These are phyloP conservation scores for Aplochiton taeniatus DNA, from an alignment of 2,797 vertebrate species.

Conservation along the genomic window DNA sequence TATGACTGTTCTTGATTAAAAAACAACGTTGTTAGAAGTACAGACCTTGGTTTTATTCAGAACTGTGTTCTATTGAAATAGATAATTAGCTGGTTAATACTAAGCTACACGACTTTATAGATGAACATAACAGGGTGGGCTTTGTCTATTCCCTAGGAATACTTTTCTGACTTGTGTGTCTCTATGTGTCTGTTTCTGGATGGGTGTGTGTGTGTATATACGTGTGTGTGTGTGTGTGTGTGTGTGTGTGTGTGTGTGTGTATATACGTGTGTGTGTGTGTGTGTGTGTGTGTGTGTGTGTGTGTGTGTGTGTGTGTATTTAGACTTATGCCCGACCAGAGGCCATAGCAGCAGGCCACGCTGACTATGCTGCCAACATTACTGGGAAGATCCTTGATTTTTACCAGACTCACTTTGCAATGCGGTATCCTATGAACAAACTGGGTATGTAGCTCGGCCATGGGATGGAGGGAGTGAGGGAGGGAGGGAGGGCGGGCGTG, in stretches of 20 bases:
- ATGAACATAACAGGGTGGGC: too few species aligned
- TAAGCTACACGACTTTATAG: too few species aligned
- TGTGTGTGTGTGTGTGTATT: constrained; percentile 14
- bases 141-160: too few species aligned
- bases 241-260: constrained; percentile 2
- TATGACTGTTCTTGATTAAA: background rate
- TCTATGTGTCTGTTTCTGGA: background rate
- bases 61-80: background rate
- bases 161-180: background rate
- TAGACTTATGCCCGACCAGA: constrained; percentile 67
- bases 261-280: background rate
- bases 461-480: too few species aligned
- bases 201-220: background rate
- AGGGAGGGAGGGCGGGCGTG: too few species aligned
- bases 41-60: too few species aligned
- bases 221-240: background rate
- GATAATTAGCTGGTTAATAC: background rate
- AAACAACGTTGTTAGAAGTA: too few species aligned
- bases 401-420: constrained; percentile 44
- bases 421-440: constrained; percentile 40
- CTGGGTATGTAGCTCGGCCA: constrained; percentile 56
- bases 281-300: background rate
- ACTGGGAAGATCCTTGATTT: constrained; percentile 53
- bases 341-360: constrained; percentile 33
- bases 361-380: constrained; percentile 50